Evolutionary conservation across 2,113 vertebrate species (phyloP), one percentile per base, ranked within the genome.

Genomic region (Petrocephalus microphthalmus): DNA sequence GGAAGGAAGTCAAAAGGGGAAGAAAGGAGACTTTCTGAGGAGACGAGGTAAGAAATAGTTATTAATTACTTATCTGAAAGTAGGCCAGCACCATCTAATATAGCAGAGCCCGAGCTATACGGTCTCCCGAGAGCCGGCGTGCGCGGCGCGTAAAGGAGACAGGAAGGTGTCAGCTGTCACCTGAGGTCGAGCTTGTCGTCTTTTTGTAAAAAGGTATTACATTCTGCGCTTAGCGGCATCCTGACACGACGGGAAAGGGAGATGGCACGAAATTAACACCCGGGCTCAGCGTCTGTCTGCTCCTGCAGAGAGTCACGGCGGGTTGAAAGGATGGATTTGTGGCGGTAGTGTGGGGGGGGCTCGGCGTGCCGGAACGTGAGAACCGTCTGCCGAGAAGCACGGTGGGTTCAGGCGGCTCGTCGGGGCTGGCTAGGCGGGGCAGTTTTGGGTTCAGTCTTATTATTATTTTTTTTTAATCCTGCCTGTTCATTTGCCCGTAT

Each of bases 11-110:
- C 25, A 37, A 54, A 52, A 29, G 49, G 84, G 49, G 10, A 29
- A 54, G 84, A 54, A 53, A 85, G 83, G 47, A 85, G 83, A 85
- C 52, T 19, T 85, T 85, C 51, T 54, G 25, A 54, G 84, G 25
- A 33, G 84, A 85, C 52, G n/a, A 85, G 83, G 83, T 85, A 85
- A 53, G 51, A 54, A 85, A 33, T 54, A 54, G 22, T 13, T 56
- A 54, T 85, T 29, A 54, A 85, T 51, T 22, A 85, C 25, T 85
- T 54, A 33, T 53, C 25, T 85, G 51, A 54, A 54, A 85, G 52
- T 51, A 54, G 51, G 45, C 81, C 81, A 83, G 20, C 45, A 47
- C 10, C 42, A n/a, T 83, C 37, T 47, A 25, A 82, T n/a, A 47
- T 7, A 83, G 45, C 45, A 22, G 81, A 45, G 47, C 45, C 42